A percentile compares a stretch with the other conserved stretches of the same genome.
Evolutionary conservation across 2,888 invertebrate genomes (phyloP).

Genomic region (Drosophila meridionalis): DNA sequence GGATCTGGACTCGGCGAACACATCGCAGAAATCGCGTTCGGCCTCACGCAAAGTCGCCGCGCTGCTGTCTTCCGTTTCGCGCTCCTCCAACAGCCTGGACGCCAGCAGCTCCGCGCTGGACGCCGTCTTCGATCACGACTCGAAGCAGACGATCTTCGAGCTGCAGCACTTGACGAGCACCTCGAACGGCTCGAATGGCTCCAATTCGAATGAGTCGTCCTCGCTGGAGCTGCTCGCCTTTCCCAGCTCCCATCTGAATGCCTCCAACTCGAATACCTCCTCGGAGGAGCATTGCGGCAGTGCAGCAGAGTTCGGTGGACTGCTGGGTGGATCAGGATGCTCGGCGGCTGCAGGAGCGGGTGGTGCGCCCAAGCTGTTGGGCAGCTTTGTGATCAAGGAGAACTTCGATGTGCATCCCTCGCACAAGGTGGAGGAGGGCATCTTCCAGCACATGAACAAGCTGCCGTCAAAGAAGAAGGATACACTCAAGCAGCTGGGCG

Average conservation of each 20-base stretch:
- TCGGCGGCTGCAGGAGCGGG: constrained; percentile 61
- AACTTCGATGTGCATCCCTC: constrained; percentile 85
- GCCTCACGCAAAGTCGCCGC: constrained; percentile 81
- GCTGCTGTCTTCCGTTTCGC: constrained; percentile 77
- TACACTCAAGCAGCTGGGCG: constrained; percentile 83
- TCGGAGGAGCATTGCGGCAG: constrained; percentile 83
- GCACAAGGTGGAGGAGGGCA: constrained; percentile 85
- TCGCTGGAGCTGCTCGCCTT: constrained; percentile 81
- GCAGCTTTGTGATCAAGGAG: constrained; percentile 83
- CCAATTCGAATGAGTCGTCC: constrained; percentile 84
- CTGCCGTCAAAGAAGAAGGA: constrained; percentile 84
- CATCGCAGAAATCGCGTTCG: constrained; percentile 82
- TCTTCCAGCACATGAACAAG: constrained; percentile 85
- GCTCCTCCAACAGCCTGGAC: constrained; percentile 77
- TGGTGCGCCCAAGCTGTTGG: constrained; percentile 82
- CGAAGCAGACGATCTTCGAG: constrained; percentile 84
- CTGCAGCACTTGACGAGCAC: constrained; percentile 80
- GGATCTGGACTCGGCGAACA: constrained; percentile 83
- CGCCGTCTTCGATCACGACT: constrained; percentile 83
- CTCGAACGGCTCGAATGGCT: constrained; percentile 68
- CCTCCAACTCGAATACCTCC: constrained; percentile 84
- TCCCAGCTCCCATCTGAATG: constrained; percentile 83
- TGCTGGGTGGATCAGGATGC: constrained; percentile 62
- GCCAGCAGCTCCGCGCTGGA: constrained; percentile 80
- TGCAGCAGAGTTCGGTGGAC: constrained; percentile 74